Evolutionary conservation across 2,888 invertebrate genomes (phyloP).

Genomic region (Folsomia manolachei): DNA sequence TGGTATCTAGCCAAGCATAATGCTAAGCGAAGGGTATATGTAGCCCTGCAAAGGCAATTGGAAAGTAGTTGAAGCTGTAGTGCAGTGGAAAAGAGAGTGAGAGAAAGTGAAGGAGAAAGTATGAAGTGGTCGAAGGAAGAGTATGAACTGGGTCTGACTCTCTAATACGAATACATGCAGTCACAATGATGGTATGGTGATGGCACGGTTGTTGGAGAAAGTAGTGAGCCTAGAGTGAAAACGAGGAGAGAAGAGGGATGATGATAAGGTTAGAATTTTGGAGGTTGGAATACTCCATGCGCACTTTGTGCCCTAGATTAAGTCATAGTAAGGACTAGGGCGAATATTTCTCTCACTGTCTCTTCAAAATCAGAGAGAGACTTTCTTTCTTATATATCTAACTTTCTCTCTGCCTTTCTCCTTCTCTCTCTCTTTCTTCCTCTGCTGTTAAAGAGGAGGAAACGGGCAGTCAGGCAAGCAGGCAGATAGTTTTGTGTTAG

Average conservation of each 20-base stretch:
- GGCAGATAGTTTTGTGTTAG: neutral
- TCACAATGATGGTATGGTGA: slow-evolving; percentile 17
- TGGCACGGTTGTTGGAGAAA: neutral
- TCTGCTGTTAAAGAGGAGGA: slow-evolving; percentile 15
- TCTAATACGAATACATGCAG: neutral
- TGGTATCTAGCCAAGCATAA: neutral
- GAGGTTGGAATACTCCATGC: slow-evolving; percentile 42
- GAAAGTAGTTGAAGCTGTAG: slow-evolving; percentile 12
- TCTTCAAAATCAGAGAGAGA: slow-evolving; percentile 14
- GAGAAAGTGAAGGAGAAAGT: slow-evolving; percentile 14
- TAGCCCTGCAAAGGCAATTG: too few species aligned
- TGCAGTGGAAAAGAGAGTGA: slow-evolving; percentile 7
- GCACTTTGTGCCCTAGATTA: slow-evolving; percentile 47
- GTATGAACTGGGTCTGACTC: neutral
- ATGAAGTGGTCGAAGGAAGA: slow-evolving; percentile 1
- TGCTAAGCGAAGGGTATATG: too few species aligned
- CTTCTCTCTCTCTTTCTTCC: neutral
- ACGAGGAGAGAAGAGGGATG: slow-evolving; percentile 36
- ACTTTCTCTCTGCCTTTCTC: slow-evolving; percentile 16
- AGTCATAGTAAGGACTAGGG: slow-evolving; percentile 10
- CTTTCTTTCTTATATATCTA: slow-evolving; percentile 4
- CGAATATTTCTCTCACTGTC: slow-evolving; percentile 21
- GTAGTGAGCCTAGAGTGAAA: neutral
- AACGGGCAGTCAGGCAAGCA: neutral
- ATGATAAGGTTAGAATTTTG: slow-evolving; percentile 45